phyloP scores from a whole-genome alignment of 1,140 invertebrate genomes.

The Wiebesia pumilae region DNA sequence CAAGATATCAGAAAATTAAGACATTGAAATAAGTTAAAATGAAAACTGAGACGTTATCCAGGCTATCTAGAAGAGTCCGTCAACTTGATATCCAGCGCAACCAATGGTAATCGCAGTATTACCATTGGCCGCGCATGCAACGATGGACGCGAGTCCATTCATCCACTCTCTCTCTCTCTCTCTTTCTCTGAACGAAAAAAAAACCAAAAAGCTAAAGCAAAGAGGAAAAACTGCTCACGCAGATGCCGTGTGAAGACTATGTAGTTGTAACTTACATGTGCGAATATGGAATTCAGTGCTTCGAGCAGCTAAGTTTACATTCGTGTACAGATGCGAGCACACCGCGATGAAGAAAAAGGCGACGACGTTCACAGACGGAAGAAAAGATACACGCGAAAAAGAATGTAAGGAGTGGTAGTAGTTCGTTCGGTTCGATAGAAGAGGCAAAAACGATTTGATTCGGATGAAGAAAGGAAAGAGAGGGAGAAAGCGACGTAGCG shows the following conservation, averaged over 20 bases:
- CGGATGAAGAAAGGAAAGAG: not conserved
- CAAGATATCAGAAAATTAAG: no score
- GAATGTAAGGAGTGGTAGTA: not conserved
- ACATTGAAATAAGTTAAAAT: no score
- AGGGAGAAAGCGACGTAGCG: not conserved
- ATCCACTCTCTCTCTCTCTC: not conserved
- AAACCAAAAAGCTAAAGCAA: not conserved
- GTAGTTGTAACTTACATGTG: not conserved
- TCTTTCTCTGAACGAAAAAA: no score
- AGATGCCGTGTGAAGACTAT: not conserved
- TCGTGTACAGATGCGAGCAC: not conserved
- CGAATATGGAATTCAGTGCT: slow-evolving; percentile 23
- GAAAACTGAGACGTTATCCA: no score
- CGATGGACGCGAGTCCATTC: not conserved
- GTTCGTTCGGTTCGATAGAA: not conserved
- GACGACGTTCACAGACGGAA: not conserved
- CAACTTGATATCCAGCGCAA: no score
- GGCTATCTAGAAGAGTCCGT: no score
- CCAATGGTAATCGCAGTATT: no score
- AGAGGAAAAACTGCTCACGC: not conserved
- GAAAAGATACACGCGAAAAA: slow-evolving; percentile 8
- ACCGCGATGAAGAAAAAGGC: not conserved
- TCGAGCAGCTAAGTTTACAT: not conserved
- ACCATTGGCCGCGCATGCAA: not conserved
- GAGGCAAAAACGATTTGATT: slow-evolving; percentile 17